Conservation (phyloP, 2,797 vertebrate species). For the Limosa lapponica region DNA sequence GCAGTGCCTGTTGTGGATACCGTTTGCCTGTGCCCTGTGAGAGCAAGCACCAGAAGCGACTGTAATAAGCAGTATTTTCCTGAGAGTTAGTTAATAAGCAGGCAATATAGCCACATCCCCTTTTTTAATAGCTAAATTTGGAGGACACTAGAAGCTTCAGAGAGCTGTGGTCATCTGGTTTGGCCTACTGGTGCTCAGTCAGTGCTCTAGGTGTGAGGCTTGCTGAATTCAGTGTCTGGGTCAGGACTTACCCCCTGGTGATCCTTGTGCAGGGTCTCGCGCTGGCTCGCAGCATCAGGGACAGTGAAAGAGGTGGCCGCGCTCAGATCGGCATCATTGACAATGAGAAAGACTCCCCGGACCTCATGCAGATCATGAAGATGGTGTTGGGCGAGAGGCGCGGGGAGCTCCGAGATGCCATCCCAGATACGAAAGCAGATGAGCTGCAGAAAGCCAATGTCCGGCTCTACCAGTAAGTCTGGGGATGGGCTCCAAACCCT, state of each 20-base stretch:
- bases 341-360: constrained; percentile 80
- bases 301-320: constrained; percentile 87
- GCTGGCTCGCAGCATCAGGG: constrained; percentile 89
- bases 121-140: neutral
- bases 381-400: constrained; percentile 83
- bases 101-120: neutral
- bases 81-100: neutral
- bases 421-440: constrained; percentile 71
- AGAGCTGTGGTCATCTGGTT: neutral
- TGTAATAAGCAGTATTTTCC: neutral
- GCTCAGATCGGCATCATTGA: constrained; percentile 86
- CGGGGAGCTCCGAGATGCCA: constrained; percentile 69
- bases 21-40: rapidly evolving
- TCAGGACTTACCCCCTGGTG: neutral
- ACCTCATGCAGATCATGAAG: constrained; percentile 88
- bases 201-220: neutral
- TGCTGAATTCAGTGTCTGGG: neutral
- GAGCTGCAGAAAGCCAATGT: constrained; percentile 75
- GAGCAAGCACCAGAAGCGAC: rapidly evolving
- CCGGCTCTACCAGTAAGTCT: constrained; percentile 87
- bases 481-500: neutral
- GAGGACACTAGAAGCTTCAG: neutral
- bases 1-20: neutral
- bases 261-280: constrained; percentile 45
- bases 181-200: neutral